phyloP scores from a whole-genome alignment of 2,113 vertebrate species.

The Eurystomus gularis region DNA sequence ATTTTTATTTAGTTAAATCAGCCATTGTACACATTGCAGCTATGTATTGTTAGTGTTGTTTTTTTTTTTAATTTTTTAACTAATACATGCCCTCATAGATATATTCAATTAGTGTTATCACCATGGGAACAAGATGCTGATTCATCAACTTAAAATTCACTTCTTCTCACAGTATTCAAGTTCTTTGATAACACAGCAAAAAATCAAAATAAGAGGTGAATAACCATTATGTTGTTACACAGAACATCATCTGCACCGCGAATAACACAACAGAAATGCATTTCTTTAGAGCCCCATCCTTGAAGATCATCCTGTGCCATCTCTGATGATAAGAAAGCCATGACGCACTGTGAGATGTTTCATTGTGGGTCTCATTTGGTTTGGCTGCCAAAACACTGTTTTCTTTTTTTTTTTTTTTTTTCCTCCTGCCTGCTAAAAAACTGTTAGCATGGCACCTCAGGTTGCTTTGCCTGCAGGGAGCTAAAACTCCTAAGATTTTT shows the following conservation, averaged over 20 bases:
- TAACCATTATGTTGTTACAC: conserved; percentile 82
- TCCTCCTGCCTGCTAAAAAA: neutral
- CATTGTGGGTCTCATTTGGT: conserved; percentile 2
- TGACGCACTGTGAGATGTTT: neutral
- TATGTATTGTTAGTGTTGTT: conserved; percentile 88
- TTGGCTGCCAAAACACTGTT: conserved; percentile 54
- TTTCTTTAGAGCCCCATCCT: conserved; percentile 71
- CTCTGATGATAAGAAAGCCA: conserved; percentile 46
- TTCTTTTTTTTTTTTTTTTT: neutral
- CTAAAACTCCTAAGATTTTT: conserved; percentile 20
- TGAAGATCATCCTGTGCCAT: conserved; percentile 60
- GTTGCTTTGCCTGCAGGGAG: conserved; percentile 33
- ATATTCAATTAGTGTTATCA: conserved; percentile 93
- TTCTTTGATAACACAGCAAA: conserved; percentile 87
- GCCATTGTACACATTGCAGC: conserved; percentile 94
- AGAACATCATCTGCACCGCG: conserved; percentile 84
- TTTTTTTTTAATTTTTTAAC: conserved; percentile 83
- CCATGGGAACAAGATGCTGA: conserved; percentile 94
- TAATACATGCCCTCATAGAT: conserved; percentile 96
- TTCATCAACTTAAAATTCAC: conserved; percentile 89
- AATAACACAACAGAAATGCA: conserved; percentile 83
- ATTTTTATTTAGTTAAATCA: conserved; percentile 94
- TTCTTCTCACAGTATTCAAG: conserved; percentile 90
- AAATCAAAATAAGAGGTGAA: conserved; percentile 77
- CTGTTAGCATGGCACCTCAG: conserved; percentile 15